A percentile compares a stretch with the other conserved stretches of the same genome.
phyloP scores from a whole-genome alignment of 1,140 invertebrate species.

The Penaeus japonicus region DNA sequence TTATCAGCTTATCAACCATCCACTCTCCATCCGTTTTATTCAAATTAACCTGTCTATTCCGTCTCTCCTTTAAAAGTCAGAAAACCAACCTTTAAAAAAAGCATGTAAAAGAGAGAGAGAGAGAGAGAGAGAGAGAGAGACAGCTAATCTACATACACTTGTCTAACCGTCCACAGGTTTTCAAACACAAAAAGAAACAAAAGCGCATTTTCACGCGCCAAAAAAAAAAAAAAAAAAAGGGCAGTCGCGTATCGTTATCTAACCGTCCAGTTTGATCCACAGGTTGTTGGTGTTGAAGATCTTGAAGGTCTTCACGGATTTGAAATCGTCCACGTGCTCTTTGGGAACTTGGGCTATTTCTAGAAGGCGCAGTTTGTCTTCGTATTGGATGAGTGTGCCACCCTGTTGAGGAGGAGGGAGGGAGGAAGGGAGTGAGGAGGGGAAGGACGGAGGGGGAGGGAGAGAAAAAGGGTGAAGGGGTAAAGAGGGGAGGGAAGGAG shows the following conservation, averaged over 20 bases:
- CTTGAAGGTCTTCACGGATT: slow-evolving; percentile 97
- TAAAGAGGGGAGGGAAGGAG: slow-evolving; percentile 36
- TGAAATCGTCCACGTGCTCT: slow-evolving; percentile 97
- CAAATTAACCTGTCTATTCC: too few relatives aligned
- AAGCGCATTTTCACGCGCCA: too few relatives aligned
- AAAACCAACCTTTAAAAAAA: too few relatives aligned
- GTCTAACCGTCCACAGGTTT: too few relatives aligned
- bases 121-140: too few relatives aligned
- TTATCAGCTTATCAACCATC: too few relatives aligned
- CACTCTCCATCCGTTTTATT: too few relatives aligned
- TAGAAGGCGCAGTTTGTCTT: slow-evolving; percentile 90
- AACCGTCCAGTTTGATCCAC: slow-evolving; percentile 90
- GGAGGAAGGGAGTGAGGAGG: background rate
- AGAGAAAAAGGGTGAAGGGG: background rate
- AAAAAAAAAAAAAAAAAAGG: too few relatives aligned
- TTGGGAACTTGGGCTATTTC: slow-evolving; percentile 99
- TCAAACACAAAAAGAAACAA: too few relatives aligned
- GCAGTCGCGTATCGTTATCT: slow-evolving; percentile 6
- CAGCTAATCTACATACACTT: too few relatives aligned
- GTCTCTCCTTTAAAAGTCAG: too few relatives aligned
- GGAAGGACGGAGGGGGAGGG: background rate
- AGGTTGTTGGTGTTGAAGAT: slow-evolving; percentile 99
- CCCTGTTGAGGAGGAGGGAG: slow-evolving; percentile 71
- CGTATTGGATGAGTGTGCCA: slow-evolving; percentile 97
- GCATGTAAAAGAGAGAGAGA: too few relatives aligned